A percentile compares a stretch with the other conserved stretches of the same genome.
Conservation (phyloP, 2,797 vertebrate genomes). For the Poecilia velifera region DNA sequence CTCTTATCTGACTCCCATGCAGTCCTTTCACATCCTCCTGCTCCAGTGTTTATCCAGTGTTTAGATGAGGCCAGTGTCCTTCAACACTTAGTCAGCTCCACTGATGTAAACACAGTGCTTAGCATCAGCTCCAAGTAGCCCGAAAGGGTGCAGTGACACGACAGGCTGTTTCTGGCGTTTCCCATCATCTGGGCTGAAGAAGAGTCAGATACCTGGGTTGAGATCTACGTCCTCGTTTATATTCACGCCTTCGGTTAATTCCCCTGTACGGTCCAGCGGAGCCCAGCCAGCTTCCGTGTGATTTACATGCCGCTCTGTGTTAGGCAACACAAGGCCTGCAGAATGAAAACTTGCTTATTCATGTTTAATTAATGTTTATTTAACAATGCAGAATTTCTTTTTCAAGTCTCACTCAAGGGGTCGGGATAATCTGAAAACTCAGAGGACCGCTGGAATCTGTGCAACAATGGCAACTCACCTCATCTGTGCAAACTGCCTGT, state of each 20-base stretch:
- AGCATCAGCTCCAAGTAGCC: slow-evolving; percentile 16
- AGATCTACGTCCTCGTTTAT: slow-evolving; percentile 52
- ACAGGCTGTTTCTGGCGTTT: slow-evolving; percentile 17
- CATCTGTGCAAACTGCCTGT: slow-evolving; percentile 45
- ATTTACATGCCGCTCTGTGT: slow-evolving; percentile 72
- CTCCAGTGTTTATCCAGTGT: slow-evolving; percentile 38
- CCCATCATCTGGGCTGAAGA: slow-evolving; percentile 18
- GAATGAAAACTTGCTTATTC: slow-evolving; percentile 76
- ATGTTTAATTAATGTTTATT: slow-evolving; percentile 78
- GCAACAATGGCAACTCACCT: slow-evolving; percentile 45
- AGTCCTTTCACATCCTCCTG: slow-evolving; percentile 23
- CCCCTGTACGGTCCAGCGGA: slow-evolving; percentile 51
- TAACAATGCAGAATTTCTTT: slow-evolving; percentile 64
- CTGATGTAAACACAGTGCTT: slow-evolving; percentile 40
- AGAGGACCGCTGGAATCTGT: slow-evolving; percentile 40
- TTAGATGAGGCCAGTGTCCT: slow-evolving; percentile 35
- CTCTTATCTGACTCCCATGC: slow-evolving; percentile 27
- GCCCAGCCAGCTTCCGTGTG: slow-evolving; percentile 34
- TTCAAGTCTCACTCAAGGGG: slow-evolving; percentile 40
- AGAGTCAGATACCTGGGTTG: slow-evolving; percentile 53
- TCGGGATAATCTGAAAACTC: slow-evolving; percentile 50
- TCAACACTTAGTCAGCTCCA: slow-evolving; percentile 43
- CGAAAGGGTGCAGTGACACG: slow-evolving; percentile 6
- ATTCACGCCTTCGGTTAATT: slow-evolving; percentile 65
- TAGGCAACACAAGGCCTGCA: slow-evolving; percentile 65